A percentile compares a stretch with the other conserved stretches of the same genome.
phyloP scores from a whole-genome alignment of 1,140 invertebrate species.

The Eciton burchellii region DNA sequence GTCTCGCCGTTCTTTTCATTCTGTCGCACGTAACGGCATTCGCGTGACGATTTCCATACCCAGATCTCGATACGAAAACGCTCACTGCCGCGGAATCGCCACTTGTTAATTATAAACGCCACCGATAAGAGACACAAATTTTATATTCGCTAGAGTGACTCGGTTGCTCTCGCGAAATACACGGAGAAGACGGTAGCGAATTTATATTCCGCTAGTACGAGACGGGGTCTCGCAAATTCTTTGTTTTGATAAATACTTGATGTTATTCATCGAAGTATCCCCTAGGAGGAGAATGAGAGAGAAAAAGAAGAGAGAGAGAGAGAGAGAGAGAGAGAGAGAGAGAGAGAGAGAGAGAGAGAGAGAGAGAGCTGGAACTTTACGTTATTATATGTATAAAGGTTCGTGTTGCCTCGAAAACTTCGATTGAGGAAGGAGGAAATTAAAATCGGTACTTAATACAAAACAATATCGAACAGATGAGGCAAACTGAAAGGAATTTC shows the following conservation, averaged over 20 bases:
- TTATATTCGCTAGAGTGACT: not conserved
- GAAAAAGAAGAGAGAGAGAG: no score
- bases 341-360: no score
- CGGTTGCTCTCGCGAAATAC: no score
- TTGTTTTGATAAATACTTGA: not conserved
- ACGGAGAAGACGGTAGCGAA: not conserved
- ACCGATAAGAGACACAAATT: not conserved
- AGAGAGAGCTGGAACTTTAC: not conserved
- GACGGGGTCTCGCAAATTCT: not conserved
- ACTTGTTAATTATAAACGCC: not conserved
- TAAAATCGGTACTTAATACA: constrained; percentile 35
- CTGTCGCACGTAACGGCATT: not conserved
- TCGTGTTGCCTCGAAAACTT: constrained; percentile 8
- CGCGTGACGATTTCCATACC: not conserved
- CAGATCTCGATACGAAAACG: not conserved
- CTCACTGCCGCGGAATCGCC: not conserved
- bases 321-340: no score
- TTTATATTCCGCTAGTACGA: not conserved
- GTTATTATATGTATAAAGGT: not conserved
- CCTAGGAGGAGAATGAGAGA: no score
- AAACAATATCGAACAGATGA: constrained; percentile 23
- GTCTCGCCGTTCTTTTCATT: not conserved
- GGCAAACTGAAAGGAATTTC: constrained; percentile 42
- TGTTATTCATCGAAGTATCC: constrained; percentile 13
- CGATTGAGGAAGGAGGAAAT: constrained; percentile 25